Evolutionary conservation across 2,888 invertebrate genomes (phyloP), one percentile per base, ranked within the genome.

Genomic region (Andrena minutula): DNA sequence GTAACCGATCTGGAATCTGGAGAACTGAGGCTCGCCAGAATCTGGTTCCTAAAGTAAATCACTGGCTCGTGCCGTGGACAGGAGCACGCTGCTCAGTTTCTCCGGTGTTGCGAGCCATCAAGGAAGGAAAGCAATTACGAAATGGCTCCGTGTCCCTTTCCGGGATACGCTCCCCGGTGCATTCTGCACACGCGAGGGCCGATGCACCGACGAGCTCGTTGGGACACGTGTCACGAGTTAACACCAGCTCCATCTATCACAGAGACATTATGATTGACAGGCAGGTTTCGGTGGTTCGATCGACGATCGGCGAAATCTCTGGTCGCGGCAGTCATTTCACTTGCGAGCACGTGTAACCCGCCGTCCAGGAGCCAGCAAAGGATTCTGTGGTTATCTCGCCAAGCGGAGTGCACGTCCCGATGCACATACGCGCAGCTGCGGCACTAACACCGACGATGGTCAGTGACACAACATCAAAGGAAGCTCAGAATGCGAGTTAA

Each of bases 401-500:
- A 20, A 56, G 47, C 23, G 32, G 28, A 60, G 12, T 51, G 41
- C 28, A 51, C 47, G 51, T 58, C 70, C 65, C 56, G 49, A 77
- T 28, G 30, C 77, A 41, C n/a, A 47, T 61, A 30, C 35, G 35
- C 12, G 41, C 65, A 63, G 51, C 35, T 60, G 60, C 26, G 7
- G 28, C 71, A 20, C 23, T 26, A 32, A 41, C 32, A 16, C 20
- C 51, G 32, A 23, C 64, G 80, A 63, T 73, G 70, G 66, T 77
- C 72, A 64, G 23, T 70, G 51, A 70, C 75, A 70, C 64, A 41
- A 84, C 84, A 86, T 86, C 86, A 86, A 86, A 86, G 86, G 78
- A 63, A 65, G 28, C 56, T 53, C 63, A 75, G 70, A 79, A 82
- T 77, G 79, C 65, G 66, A 78, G 80, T 79, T 86, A 86, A 86